Base-by-base conservation (phyloP, 2,113 vertebrate species). In the Terrapene triunguis region DNA sequence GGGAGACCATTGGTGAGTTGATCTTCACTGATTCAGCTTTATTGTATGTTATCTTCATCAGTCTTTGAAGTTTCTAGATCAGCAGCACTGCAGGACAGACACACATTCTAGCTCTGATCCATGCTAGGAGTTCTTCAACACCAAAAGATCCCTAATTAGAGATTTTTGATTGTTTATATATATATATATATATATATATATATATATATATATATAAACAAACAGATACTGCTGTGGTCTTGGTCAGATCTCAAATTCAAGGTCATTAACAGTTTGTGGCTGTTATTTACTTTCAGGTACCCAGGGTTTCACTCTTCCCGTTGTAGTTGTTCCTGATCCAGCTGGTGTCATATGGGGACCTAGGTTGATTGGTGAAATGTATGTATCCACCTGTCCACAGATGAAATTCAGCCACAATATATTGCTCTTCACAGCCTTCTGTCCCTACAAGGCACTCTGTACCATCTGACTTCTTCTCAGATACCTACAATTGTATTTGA, bases 281-380 rank as follows among this genome's bases (percentile, higher is more conserved):
- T 1, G 1, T n/a, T 32, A 83, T 48, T 44, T 12, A 24, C 57
- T 72, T 10, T 1, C 10, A 57, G 0, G 19, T 29, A 44, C 44
- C 27, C 0, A 78, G 50, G 8, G n/a, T 24, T 59, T 55, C 27
- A n/a, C 89, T 1, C n/a, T 65, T 51, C 32, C 48, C 54, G 22
- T 87, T 78, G 69, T 55, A 84, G 69, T 51, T 88, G 48, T n/a
- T 25, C 42, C 62, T 88, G 88, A 54, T 47, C 27, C 32, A 76
- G 17, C 14, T n/a, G 19, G 57, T 89, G 27, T 51, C 80, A 2
- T 19, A 10, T 38, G 88, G 65, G 65, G 84, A 44, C 25, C 7
- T 55, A 62, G 86, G 38, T 5, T 90, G 72, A 51, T 53, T 50
- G 82, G 47, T 25, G n/a, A 90, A 72, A 85, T 8, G 7, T 25